A percentile compares a stretch with the other conserved stretches of the same genome.
These are phyloP conservation scores for Lamprotornis superbus DNA, from an alignment of 2,113 vertebrate genomes.

Conservation along the genomic window DNA sequence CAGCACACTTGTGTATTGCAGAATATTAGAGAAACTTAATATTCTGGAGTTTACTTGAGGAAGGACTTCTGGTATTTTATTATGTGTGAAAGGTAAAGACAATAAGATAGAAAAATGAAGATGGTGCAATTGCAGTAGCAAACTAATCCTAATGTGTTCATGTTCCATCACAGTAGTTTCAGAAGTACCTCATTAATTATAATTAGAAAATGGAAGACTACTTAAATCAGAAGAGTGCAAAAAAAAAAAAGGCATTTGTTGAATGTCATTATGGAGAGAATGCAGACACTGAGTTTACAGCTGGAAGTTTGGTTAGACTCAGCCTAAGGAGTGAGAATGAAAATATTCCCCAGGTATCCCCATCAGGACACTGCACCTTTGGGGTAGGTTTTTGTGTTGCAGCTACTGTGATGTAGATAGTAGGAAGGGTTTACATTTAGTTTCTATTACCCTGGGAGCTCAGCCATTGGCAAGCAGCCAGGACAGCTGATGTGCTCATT, in stretches of 20 bases:
- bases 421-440: not conserved
- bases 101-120: not conserved
- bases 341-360: not conserved
- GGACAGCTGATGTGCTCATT: not conserved
- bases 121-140: not conserved
- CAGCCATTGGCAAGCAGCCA: not conserved
- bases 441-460: not conserved
- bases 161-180: not conserved
- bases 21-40: conserved; percentile 16
- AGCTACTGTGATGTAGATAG: not conserved
- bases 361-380: not conserved
- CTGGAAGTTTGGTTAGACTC: not conserved
- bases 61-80: not conserved
- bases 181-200: conserved; percentile 1
- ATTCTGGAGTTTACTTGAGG: not conserved
- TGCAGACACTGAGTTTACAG: not conserved
- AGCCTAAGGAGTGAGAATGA: not conserved
- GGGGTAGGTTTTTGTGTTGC: not conserved
- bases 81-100: not conserved
- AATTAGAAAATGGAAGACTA: conserved; percentile 26
- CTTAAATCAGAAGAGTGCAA: not conserved
- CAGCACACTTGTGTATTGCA: not conserved
- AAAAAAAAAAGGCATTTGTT: not conserved
- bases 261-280: not conserved
- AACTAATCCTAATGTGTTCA: not conserved